Conservation (phyloP, 1,140 invertebrate genomes). For the Meloidogyne exigua region DNA sequence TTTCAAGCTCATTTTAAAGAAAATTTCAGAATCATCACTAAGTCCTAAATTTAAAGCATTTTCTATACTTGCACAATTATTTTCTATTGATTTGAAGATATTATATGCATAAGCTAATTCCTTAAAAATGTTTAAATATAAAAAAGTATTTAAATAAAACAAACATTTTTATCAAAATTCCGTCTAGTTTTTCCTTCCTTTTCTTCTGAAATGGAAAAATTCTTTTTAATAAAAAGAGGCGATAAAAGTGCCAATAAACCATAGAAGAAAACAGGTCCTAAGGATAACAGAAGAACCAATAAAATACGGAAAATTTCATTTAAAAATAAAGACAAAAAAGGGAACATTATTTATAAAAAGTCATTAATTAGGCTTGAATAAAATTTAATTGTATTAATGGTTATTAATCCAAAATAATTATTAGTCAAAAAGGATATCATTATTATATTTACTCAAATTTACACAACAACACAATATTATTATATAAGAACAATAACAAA, state of each 20-base stretch:
- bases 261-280: conserved; percentile 15
- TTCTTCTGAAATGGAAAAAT: neutral
- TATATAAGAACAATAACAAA: no score
- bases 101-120: conserved; percentile 16
- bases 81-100: conserved; percentile 20
- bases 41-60: neutral
- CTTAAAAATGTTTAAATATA: conserved; percentile 19
- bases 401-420: no score
- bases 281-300: conserved; percentile 1
- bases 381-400: no score
- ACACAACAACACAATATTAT: no score
- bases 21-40: conserved; percentile 15
- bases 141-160: neutral
- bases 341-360: neutral
- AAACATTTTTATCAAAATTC: conserved; percentile 28
- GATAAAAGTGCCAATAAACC: conserved; percentile 13
- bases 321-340: neutral
- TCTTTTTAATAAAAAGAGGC: neutral
- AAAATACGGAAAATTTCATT: conserved; percentile 9
- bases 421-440: no score
- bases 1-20: conserved; percentile 23
- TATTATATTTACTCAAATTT: no score
- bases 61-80: neutral
- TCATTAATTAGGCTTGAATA: no score
- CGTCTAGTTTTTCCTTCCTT: neutral